Evolutionary conservation across 2,888 invertebrate species (phyloP).

Genomic region (Perdita meconis): DNA sequence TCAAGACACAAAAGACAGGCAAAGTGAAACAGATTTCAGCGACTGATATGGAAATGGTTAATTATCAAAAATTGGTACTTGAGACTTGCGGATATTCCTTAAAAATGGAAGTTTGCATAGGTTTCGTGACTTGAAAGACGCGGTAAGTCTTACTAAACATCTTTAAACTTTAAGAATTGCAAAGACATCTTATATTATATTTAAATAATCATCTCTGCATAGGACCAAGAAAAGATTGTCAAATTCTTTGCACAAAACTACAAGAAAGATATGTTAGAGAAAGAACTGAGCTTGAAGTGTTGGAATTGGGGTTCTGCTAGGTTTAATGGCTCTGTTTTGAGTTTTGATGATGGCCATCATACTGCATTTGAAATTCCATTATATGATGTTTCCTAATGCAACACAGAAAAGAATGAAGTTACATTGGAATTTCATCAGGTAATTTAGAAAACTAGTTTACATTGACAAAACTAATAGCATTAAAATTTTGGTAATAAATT

Average conservation of each 20-base stretch:
- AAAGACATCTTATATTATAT: background rate
- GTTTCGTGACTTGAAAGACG: constrained; percentile 97
- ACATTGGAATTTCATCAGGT: constrained; percentile 98
- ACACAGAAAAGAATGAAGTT: constrained; percentile 98
- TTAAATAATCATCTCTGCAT: constrained; percentile 48
- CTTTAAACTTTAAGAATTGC: too few species aligned
- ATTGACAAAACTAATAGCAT: constrained; percentile 1
- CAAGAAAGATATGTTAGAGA: constrained; percentile 93
- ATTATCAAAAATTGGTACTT: constrained; percentile 95
- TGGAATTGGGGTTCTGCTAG: constrained; percentile 99
- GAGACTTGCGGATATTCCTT: constrained; percentile 95
- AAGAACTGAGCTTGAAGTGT: constrained; percentile 96
- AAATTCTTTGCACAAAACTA: constrained; percentile 95
- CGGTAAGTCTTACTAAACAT: too few species aligned
- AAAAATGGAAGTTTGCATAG: constrained; percentile 96
- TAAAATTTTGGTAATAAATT: constrained; percentile 75
- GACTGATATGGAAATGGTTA: constrained; percentile 94
- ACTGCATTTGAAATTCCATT: constrained; percentile 98
- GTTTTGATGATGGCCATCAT: constrained; percentile 92
- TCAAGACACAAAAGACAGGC: constrained; percentile 98
- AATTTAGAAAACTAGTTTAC: constrained; percentile 56
- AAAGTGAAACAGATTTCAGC: constrained; percentile 96
- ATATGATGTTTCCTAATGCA: constrained; percentile 97
- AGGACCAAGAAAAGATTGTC: constrained; percentile 97
- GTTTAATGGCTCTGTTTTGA: constrained; percentile 94